A percentile compares a stretch with the other conserved stretches of the same genome.
phyloP scores from a whole-genome alignment of 2,797 vertebrate species.

The Cryptoprocta ferox region DNA sequence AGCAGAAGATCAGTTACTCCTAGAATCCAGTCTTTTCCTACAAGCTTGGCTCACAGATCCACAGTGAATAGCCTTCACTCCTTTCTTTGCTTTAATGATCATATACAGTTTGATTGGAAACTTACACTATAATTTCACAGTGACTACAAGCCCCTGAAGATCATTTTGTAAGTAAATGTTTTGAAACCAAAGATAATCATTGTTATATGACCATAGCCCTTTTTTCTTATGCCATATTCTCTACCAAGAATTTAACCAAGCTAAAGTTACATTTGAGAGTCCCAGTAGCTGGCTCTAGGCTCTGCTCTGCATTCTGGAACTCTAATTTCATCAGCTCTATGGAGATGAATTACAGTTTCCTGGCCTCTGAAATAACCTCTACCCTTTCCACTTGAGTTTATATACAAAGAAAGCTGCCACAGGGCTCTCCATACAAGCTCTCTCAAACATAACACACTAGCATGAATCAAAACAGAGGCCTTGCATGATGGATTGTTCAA shows the following conservation, averaged over 20 bases:
- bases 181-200: constrained; percentile 81
- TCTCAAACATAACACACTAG: not conserved
- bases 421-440: not conserved
- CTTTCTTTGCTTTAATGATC: constrained; percentile 61
- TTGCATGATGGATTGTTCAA: not conserved
- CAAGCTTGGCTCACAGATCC: constrained; percentile 35
- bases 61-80: constrained; percentile 55
- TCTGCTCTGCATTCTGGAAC: not conserved
- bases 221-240: constrained; percentile 75
- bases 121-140: constrained; percentile 80
- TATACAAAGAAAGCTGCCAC: not conserved
- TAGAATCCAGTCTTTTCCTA: constrained; percentile 32
- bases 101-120: constrained; percentile 73
- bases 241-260: constrained; percentile 68
- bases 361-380: not conserved
- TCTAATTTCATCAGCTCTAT: not conserved
- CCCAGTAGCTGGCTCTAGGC: not conserved
- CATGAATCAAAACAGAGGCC: not conserved
- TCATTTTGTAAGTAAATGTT: constrained; percentile 80
- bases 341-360: not conserved
- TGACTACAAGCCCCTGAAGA: constrained; percentile 74
- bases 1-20: constrained; percentile 33
- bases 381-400: not conserved
- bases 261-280: constrained; percentile 62
- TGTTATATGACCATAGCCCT: constrained; percentile 73